Evolutionary conservation across 2,113 vertebrate genomes (phyloP).

Genomic region (Lonchura striata): DNA sequence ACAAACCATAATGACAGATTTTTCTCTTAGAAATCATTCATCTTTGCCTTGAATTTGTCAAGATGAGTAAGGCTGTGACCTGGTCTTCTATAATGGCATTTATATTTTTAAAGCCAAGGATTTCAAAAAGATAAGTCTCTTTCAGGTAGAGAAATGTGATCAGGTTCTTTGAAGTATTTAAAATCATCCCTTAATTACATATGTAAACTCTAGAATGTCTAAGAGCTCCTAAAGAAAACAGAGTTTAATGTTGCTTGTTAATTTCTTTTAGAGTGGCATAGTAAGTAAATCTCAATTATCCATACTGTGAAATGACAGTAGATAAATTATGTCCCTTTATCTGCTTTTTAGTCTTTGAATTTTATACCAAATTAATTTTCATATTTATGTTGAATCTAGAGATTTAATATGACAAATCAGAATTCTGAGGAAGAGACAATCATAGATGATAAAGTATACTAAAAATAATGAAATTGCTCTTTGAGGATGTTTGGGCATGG

Average conservation of each 20-base stretch:
- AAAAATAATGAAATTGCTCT: not conserved
- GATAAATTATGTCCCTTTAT: not conserved
- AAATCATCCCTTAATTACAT: not conserved
- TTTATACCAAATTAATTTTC: not conserved
- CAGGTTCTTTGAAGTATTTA: not conserved
- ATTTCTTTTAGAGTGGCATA: not conserved
- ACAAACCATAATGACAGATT: not conserved
- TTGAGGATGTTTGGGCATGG: not conserved
- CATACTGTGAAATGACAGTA: not conserved
- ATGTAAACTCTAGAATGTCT: not conserved
- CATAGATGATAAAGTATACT: not conserved
- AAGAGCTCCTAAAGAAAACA: not conserved
- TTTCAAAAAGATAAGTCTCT: not conserved
- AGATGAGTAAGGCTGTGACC: not conserved
- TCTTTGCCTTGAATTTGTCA: slow-evolving; percentile 19
- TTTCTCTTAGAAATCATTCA: slow-evolving; percentile 7
- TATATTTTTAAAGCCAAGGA: not conserved
- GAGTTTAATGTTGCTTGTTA: not conserved
- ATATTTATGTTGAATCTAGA: not conserved
- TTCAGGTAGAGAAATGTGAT: not conserved
- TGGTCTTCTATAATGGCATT: not conserved
- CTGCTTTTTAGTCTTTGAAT: not conserved
- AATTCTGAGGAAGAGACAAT: not conserved
- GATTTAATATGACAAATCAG: not conserved
- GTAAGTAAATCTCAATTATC: not conserved